Evolutionary conservation across 2,797 vertebrate species (phyloP).

Genomic region (Coregonus suidteri): DNA sequence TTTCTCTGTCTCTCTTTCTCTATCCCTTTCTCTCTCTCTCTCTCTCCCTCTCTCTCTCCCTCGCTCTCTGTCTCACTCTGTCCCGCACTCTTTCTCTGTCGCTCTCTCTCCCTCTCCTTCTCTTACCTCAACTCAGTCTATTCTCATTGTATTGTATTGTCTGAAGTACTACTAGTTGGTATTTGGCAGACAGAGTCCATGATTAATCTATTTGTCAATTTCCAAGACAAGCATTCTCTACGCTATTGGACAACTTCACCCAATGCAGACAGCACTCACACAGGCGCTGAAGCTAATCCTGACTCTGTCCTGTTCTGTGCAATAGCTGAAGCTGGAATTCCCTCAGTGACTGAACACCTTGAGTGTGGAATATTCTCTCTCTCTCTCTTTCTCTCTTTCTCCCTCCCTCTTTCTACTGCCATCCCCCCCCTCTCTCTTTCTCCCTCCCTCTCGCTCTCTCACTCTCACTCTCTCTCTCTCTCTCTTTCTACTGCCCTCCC

Average conservation of each 20-base stretch:
- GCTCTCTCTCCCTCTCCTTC: too few relatives aligned
- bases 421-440: too few relatives aligned
- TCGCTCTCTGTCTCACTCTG: too few relatives aligned
- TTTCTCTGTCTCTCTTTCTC: too few relatives aligned
- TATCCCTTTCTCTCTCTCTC: too few relatives aligned
- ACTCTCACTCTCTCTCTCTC: too few relatives aligned
- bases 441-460: too few relatives aligned
- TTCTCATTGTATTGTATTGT: conserved; percentile 41
- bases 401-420: too few relatives aligned
- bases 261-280: conserved; percentile 15
- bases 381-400: background rate
- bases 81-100: too few relatives aligned
- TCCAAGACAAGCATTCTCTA: conserved; percentile 46
- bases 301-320: conserved; percentile 58
- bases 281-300: conserved; percentile 51
- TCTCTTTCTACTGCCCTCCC: too few relatives aligned
- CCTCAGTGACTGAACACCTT: conserved; percentile 60
- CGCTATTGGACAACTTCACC: conserved; percentile 19
- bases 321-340: conserved; percentile 68
- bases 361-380: conserved; percentile 60
- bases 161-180: conserved; percentile 53
- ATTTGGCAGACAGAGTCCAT: conserved; percentile 53
- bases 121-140: background rate
- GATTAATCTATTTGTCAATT: conserved; percentile 49
- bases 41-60: too few relatives aligned